Conservation (phyloP, 2,888 invertebrate species). For the Monochamus alternatus region DNA sequence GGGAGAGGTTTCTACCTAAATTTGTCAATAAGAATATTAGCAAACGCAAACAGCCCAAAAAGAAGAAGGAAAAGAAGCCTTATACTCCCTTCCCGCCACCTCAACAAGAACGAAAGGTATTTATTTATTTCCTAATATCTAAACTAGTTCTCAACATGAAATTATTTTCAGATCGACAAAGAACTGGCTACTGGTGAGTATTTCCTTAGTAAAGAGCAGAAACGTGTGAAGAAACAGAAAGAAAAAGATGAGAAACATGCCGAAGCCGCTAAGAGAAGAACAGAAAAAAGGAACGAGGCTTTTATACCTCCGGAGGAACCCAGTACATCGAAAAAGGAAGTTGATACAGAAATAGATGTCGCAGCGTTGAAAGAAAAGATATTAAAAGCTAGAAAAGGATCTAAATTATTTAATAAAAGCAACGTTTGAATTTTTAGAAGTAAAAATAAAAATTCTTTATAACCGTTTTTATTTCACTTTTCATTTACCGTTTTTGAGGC, state of each 20-base stretch:
- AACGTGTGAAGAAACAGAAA: slow-evolving; percentile 79
- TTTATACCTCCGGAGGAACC: slow-evolving; percentile 89
- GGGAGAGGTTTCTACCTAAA: slow-evolving; percentile 97
- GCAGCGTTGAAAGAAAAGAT: slow-evolving; percentile 84
- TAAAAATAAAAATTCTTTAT: neutral
- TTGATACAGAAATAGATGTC: slow-evolving; percentile 76
- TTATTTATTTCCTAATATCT: neutral
- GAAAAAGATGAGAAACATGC: slow-evolving; percentile 86
- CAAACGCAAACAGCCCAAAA: slow-evolving; percentile 90
- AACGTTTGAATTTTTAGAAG: slow-evolving; percentile 13
- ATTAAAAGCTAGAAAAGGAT: slow-evolving; percentile 76
- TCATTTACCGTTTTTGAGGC: neutral
- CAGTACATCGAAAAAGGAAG: slow-evolving; percentile 57
- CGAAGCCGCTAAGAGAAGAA: slow-evolving; percentile 80
- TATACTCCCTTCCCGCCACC: slow-evolving; percentile 99
- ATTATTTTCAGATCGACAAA: slow-evolving; percentile 79
- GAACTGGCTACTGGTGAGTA: slow-evolving; percentile 97
- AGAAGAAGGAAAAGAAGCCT: slow-evolving; percentile 90
- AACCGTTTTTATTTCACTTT: neutral
- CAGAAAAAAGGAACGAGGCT: slow-evolving; percentile 85
- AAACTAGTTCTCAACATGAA: neutral
- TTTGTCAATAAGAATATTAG: slow-evolving; percentile 91
- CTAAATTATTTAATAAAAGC: slow-evolving; percentile 64
- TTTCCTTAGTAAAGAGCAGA: slow-evolving; percentile 92
- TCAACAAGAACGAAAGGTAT: slow-evolving; percentile 90